Percentiles rank a stretch among this genome's conserved stretches.
Evolutionary conservation across 2,888 invertebrate species (phyloP).

Genomic region (Agrotis ipsilon): DNA sequence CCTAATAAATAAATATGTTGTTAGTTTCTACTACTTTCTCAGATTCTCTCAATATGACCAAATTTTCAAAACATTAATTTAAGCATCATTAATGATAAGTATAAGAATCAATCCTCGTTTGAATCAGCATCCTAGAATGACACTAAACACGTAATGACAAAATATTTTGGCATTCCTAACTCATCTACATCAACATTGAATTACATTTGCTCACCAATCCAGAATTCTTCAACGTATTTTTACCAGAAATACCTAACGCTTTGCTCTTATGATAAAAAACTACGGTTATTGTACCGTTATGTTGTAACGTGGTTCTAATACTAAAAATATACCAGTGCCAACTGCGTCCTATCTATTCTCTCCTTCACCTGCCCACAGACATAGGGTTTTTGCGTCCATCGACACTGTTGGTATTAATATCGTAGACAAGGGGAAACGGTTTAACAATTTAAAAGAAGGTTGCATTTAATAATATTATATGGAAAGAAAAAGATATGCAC

Average conservation of each 20-base stretch:
- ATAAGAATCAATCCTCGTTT: no score
- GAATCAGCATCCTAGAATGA: no score
- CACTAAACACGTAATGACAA: no score
- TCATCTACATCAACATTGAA: neutral
- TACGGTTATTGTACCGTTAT: conserved; percentile 39
- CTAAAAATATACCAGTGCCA: conserved; percentile 40
- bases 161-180: no score
- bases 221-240: neutral
- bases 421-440: conserved; percentile 10
- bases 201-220: neutral
- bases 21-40: no score
- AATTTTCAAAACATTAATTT: no score
- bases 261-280: neutral
- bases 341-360: conserved; percentile 38
- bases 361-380: conserved; percentile 31
- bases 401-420: conserved; percentile 21
- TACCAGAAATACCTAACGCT: neutral
- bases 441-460: conserved; percentile 3
- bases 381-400: conserved; percentile 19
- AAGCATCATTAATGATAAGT: no score
- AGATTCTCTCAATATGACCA: no score
- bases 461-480: neutral
- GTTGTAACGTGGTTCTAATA: conserved; percentile 32
- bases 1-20: no score
- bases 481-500: neutral